Percentiles rank a stretch among this genome's conserved stretches.
Conservation (phyloP, 2,888 invertebrate species). For the Lordiphosa andalusiaca region DNA sequence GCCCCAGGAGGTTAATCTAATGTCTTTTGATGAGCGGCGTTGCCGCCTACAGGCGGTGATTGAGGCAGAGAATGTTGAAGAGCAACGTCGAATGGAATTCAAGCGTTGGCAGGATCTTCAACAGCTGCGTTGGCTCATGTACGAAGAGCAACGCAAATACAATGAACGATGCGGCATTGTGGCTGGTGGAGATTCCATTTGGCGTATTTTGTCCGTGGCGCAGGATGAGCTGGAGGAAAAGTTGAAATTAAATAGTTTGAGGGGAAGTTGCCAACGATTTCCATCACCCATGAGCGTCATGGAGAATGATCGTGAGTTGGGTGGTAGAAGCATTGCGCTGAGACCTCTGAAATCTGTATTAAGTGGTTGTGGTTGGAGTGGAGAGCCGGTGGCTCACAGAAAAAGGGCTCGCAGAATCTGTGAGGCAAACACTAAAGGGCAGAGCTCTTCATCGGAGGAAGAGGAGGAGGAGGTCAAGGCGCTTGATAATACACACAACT, state of each 20-base stretch:
- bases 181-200: conserved; percentile 44
- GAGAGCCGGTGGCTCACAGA: neutral
- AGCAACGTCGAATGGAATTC: conserved; percentile 21
- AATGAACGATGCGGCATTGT: conserved; percentile 6
- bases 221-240: conserved; percentile 65
- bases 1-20: conserved; percentile 45
- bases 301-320: conserved; percentile 6
- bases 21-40: conserved; percentile 41
- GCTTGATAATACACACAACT: too few species aligned
- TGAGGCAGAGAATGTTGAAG: conserved; percentile 4
- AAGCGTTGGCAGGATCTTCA: conserved; percentile 46
- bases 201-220: conserved; percentile 62
- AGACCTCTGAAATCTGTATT: conserved; percentile 25
- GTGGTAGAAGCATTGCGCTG: neutral
- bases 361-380: conserved; percentile 5
- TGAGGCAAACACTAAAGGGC: too few species aligned
- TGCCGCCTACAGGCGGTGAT: conserved; percentile 10
- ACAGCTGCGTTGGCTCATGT: conserved; percentile 49
- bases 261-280: conserved; percentile 30
- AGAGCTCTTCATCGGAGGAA: neutral
- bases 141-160: conserved; percentile 43
- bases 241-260: conserved; percentile 32
- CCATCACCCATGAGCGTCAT: conserved; percentile 54
- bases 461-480: neutral
- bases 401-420: neutral